These are phyloP conservation scores for Sialis lutaria DNA, from an alignment of 2,888 invertebrate species.

Conservation along the genomic window DNA sequence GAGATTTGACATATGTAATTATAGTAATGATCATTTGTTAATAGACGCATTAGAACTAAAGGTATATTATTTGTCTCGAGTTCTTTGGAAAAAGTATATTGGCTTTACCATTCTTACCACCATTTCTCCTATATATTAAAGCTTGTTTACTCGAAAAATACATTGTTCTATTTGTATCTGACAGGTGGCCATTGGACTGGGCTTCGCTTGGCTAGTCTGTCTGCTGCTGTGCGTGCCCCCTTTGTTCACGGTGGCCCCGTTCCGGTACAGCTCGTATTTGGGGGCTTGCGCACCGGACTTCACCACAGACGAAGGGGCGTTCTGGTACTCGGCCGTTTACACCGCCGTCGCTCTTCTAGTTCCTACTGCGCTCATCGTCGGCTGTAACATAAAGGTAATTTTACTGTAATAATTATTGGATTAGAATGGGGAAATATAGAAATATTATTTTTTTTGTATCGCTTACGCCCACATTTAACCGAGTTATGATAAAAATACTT, in stretches of 20 bases:
- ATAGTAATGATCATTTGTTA: no score
- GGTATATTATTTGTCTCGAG: no score
- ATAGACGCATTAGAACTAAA: no score
- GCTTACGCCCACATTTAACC: not conserved
- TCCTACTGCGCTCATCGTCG: constrained; percentile 48
- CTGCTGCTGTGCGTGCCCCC: constrained; percentile 45
- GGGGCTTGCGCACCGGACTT: constrained; percentile 53
- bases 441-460: not conserved
- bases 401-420: not conserved
- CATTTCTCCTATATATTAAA: no score
- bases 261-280: constrained; percentile 33
- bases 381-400: constrained; percentile 50
- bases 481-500: no score
- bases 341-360: constrained; percentile 44
- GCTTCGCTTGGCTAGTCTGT: constrained; percentile 47
- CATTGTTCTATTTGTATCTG: constrained; percentile 10
- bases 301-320: constrained; percentile 36
- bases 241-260: constrained; percentile 38
- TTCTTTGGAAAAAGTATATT: no score
- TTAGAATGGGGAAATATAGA: not conserved
- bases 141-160: not conserved
- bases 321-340: constrained; percentile 48
- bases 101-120: no score
- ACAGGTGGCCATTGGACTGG: constrained; percentile 46
- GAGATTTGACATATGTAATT: no score